Evolutionary conservation across 2,888 invertebrate genomes (phyloP), one percentile per base, ranked within the genome.

Genomic region (Stegophylla sp.): DNA sequence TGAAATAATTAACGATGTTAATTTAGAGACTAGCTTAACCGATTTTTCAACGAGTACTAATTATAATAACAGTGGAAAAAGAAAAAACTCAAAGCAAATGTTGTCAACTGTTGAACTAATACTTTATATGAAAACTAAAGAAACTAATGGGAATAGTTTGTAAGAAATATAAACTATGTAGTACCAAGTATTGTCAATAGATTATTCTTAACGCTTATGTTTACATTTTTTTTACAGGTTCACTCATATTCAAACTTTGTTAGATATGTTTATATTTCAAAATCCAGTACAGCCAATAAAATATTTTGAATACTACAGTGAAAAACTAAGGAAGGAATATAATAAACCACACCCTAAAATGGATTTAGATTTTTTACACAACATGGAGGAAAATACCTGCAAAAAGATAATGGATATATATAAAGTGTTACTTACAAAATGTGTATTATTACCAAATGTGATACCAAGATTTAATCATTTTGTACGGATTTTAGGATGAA

Each of bases 231-330:
- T 41, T 43, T 26, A n/a, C 12, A 79, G 79, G 48, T 61, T 63
- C 9, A 63, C 79, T 0, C 79, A 79, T 28, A 61, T 79, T 23
- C 69, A 59, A 15, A 17, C 20, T 10, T 63, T 79, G 23, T 26
- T 79, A 10, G 79, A 79, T 17, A 41, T 61, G n/a, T 71, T 79
- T 41, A 61, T 79, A 28, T 79, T 79, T n/a, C 69, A 79, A 56
- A 69, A 69, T 51, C 79, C 79, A 2, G n/a, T 23, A n/a, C n/a
- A 63, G 17, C 79, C 79, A 4, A 15, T 79, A 17, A 61, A 10
- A 63, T 61, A 61, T 79, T 79, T 79, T 26, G 79, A 79, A n/a
- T 79, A 63, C 17, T 79, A 79, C n/a, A 79, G 79, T 34, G 79
- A 63, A 71, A 34, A 79, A 17, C 41, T 79, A 2, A 79, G 71